Percentiles rank a stretch among this genome's conserved stretches.
phyloP scores from a whole-genome alignment of 1,140 invertebrate genomes.

The Eupristina koningsbergeri region DNA sequence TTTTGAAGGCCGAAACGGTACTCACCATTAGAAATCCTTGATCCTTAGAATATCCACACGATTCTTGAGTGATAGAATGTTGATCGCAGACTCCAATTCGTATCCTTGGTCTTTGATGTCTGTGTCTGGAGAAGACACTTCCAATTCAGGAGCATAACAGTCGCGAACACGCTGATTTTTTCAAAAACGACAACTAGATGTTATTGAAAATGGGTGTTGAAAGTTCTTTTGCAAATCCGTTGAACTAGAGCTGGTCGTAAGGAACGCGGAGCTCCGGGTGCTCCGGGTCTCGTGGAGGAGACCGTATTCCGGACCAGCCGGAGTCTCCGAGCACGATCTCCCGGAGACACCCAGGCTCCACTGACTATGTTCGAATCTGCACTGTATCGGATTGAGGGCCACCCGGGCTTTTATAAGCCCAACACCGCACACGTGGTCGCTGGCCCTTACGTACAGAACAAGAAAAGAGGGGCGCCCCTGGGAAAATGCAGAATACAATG shows the following conservation, averaged over 20 bases:
- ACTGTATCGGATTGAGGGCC: slow-evolving; percentile 16
- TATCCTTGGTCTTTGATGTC: too few species aligned
- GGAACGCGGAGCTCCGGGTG: background rate
- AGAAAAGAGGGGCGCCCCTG: slow-evolving; percentile 57
- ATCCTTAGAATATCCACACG: slow-evolving; percentile 1
- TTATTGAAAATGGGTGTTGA: background rate
- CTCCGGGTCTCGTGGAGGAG: background rate
- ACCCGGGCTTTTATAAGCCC: slow-evolving; percentile 40
- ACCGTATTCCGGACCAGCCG: slow-evolving; percentile 47
- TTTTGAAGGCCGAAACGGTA: slow-evolving; percentile 63
- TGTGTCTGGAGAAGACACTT: background rate
- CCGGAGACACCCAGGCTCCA: slow-evolving; percentile 41
- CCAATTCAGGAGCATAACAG: background rate
- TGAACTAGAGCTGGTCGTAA: background rate
- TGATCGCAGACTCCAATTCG: too few species aligned
- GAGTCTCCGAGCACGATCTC: slow-evolving; percentile 40
- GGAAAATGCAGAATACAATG: slow-evolving; percentile 66
- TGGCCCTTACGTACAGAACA: background rate
- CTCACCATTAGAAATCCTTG: slow-evolving; percentile 61
- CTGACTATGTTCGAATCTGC: slow-evolving; percentile 55
- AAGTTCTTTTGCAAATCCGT: slow-evolving; percentile 14
- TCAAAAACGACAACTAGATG: too few species aligned
- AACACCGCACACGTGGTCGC: slow-evolving; percentile 48
- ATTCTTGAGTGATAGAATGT: too few species aligned
- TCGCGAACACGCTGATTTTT: background rate